Base-by-base conservation (phyloP, 2,113 vertebrate species). In the Poicephalus meyeri region DNA sequence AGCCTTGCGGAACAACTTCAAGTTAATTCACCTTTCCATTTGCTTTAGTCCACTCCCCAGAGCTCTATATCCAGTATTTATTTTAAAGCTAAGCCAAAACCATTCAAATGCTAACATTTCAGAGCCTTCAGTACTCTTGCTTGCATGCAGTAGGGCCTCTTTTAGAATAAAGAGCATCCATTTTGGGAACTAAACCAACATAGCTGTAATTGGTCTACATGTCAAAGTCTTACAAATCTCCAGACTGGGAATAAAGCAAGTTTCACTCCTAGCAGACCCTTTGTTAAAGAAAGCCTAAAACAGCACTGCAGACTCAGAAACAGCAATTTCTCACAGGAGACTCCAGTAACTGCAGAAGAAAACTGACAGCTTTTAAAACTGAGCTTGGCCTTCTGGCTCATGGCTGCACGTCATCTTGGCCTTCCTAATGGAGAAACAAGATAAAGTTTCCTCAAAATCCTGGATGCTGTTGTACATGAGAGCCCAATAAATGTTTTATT, bases 51-150 rank as follows among this genome's bases (percentile, higher is more conserved):
- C 77, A 12, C 64, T 87, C 88, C 83, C 83, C 86, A 52, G 50
- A 86, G 91, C 56, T 80, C 91, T 18, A 53, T 11, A 77, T 55
- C 69, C 86, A 92, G 31, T 1, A 60, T 73, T 47, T 76, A 80
- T 77, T 92, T 83, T 80, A 95, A 91, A 92, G 86, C 91, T 73
- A 83, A 93, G 88, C 88, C 95, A 92, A 86, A 77, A 10, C 68
- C 65, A 91, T 84, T 91, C 69, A 84, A 33, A 91, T 14, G 1
- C 90, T 64, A 77, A 77, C 46, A 11, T 66, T 86, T 66, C 81
- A 17, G 55, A 60, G 73, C 84, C 91, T 80, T 78, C 83, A 35
- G 2, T 42, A 29, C n/a, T 74, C 80, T 33, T 35, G 68, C 37
- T 11, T 73, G 77, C 76, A 50, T 71, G 69, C 93, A 92, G 71